Conservation (phyloP, 2,797 vertebrate genomes). For the Synaphobranchus kaupii region DNA sequence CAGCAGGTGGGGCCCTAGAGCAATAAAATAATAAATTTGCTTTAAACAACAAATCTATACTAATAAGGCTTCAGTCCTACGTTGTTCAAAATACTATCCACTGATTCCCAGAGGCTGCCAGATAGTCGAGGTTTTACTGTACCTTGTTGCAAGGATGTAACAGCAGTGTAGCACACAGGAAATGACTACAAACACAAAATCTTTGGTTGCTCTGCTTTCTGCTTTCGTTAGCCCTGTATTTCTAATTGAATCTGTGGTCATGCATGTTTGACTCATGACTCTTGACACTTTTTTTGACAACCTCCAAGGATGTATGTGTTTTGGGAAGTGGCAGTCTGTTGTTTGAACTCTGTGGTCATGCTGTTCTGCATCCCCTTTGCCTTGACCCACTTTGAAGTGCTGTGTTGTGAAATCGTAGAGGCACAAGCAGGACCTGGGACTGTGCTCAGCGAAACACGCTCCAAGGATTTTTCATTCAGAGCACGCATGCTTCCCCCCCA, state of each 20-base stretch:
- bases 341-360: neutral
- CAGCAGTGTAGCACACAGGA: neutral
- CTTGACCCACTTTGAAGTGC: conserved; percentile 45
- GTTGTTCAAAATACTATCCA: too few species aligned
- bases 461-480: conserved; percentile 22
- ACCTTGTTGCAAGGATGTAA: neutral
- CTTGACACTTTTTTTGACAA: neutral
- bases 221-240: neutral
- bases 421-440: neutral
- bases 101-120: too few species aligned
- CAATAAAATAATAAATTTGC: too few species aligned
- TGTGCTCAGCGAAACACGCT: conserved; percentile 1
- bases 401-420: conserved; percentile 33
- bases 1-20: too few species aligned
- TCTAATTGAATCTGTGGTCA: neutral
- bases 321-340: neutral
- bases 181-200: neutral
- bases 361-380: conserved; percentile 7
- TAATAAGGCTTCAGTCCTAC: too few species aligned
- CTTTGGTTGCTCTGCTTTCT: neutral
- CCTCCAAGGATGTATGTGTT: neutral
- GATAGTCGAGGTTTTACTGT: too few species aligned
- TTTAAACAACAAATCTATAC: too few species aligned
- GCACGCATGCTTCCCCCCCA: conserved; percentile 29
- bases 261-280: neutral